phyloP scores from a whole-genome alignment of 2,888 invertebrate genomes.

The Petrolisthes manimaculis region DNA sequence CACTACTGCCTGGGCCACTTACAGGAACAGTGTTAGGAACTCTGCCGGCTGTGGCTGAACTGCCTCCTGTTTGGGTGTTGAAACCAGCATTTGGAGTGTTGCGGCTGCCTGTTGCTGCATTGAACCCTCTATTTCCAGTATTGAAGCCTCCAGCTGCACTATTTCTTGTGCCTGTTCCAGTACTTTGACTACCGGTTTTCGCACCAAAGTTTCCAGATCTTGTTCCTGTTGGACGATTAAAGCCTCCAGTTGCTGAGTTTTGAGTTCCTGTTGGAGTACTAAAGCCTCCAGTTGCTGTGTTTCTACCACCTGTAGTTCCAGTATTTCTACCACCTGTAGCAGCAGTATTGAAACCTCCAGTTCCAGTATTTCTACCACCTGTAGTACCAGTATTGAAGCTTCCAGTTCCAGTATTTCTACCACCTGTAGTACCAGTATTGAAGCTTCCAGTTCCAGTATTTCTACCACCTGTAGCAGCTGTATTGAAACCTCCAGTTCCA shows the following conservation, averaged over 20 bases:
- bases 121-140: neutral
- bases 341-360: neutral
- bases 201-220: too few species aligned
- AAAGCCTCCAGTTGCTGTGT: neutral
- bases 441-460: neutral
- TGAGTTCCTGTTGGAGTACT: neutral
- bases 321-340: neutral
- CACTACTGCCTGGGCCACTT: neutral
- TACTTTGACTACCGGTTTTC: too few species aligned
- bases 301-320: neutral
- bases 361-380: neutral
- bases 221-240: conserved; percentile 4
- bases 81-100: conserved; percentile 6
- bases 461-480: neutral
- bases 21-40: neutral
- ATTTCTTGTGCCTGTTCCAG: too few species aligned
- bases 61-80: neutral
- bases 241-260: neutral
- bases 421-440: conserved; percentile 3
- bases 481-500: neutral
- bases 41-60: neutral
- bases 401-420: neutral
- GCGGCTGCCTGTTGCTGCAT: neutral
- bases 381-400: neutral
- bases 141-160: neutral